phyloP scores from a whole-genome alignment of 2,888 invertebrate species.

The Lissocephala sabroskyi region DNA sequence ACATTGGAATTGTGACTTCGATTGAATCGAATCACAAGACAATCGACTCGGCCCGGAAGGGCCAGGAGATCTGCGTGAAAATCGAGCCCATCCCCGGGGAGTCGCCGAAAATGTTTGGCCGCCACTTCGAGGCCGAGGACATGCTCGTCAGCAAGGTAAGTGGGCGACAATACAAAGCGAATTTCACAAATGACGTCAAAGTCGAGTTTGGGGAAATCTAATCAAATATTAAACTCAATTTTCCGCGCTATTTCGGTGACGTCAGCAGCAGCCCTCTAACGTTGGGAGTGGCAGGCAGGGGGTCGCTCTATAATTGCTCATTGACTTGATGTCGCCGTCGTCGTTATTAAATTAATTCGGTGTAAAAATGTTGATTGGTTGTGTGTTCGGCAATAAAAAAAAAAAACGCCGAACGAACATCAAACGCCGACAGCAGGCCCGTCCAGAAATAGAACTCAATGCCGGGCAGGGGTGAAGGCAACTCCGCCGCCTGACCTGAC shows the following conservation, averaged over 20 bases:
- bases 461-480: slow-evolving; percentile 58
- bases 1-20: slow-evolving; percentile 94
- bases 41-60: slow-evolving; percentile 94
- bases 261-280: too few relatives aligned
- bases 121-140: slow-evolving; percentile 98
- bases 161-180: too few relatives aligned
- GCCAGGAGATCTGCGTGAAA: slow-evolving; percentile 96
- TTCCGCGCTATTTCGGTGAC: slow-evolving; percentile 43
- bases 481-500: slow-evolving; percentile 7
- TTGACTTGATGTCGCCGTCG: slow-evolving; percentile 28
- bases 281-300: neutral
- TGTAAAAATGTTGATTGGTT: slow-evolving; percentile 20
- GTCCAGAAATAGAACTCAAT: too few relatives aligned
- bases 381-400: neutral
- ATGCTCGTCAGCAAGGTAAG: slow-evolving; percentile 93
- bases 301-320: slow-evolving; percentile 41
- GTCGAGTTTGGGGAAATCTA: slow-evolving; percentile 5
- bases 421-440: too few relatives aligned
- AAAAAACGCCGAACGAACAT: neutral
- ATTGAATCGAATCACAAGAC: slow-evolving; percentile 97
- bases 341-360: slow-evolving; percentile 51
- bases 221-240: slow-evolving; percentile 55
- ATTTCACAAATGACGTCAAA: slow-evolving; percentile 44
- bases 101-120: slow-evolving; percentile 97
- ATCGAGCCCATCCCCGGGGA: slow-evolving; percentile 98